Evolutionary conservation across 2,888 invertebrate species (phyloP).

Genomic region (Carcina quercana): DNA sequence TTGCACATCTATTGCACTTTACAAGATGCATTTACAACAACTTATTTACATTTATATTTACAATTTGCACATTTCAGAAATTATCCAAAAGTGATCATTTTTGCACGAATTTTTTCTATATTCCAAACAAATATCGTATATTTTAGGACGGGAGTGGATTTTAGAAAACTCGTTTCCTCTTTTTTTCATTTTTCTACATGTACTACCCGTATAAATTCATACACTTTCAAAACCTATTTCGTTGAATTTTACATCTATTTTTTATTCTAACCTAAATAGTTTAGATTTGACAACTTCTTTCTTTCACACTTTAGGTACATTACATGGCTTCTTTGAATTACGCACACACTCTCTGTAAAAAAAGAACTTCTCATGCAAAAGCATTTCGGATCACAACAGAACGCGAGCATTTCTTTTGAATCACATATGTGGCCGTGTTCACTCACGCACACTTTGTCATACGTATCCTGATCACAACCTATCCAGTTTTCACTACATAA

Average conservation of each 20-base stretch:
- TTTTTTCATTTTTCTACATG: constrained; percentile 23
- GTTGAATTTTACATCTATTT: constrained; percentile 35
- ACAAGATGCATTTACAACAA: constrained; percentile 72
- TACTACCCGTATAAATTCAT: constrained; percentile 31
- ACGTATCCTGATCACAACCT: no score
- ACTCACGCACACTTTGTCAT: no score
- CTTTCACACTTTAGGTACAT: constrained; percentile 9
- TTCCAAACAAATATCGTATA: constrained; percentile 46
- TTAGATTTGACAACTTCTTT: constrained; percentile 26
- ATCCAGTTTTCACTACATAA: no score
- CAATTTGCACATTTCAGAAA: constrained; percentile 6
- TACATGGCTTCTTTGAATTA: no score
- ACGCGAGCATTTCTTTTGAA: no score
- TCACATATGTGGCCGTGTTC: no score
- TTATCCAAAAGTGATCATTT: constrained; percentile 2
- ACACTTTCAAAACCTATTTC: constrained; percentile 38
- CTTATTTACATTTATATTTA: constrained; percentile 60
- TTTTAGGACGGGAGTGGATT: constrained; percentile 63
- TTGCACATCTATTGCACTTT: constrained; percentile 72
- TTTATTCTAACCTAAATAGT: constrained; percentile 1
- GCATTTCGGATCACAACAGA: no score
- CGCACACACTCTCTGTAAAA: no score
- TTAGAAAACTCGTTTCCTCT: constrained; percentile 18
- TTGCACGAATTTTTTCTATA: no score
- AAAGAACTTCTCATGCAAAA: no score